Conservation (phyloP, 2,113 vertebrate species). For the Pseudorhombus dupliciocellatus region DNA sequence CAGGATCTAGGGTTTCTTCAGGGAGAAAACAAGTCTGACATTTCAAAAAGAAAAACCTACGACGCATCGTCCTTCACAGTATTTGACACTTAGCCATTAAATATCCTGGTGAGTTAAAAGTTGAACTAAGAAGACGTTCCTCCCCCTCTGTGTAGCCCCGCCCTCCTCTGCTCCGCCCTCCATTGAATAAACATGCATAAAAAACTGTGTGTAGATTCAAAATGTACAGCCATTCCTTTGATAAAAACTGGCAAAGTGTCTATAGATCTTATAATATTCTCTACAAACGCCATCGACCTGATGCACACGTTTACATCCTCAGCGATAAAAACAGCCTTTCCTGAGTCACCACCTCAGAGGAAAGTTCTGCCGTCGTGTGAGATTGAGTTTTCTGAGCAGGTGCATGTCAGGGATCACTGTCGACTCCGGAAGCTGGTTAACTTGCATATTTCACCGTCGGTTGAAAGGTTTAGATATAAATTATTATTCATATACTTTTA, state of each 20-base stretch:
- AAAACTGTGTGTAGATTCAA: slow-evolving; percentile 51
- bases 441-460: slow-evolving; percentile 59
- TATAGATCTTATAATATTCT: slow-evolving; percentile 34
- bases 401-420: not conserved
- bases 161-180: not conserved
- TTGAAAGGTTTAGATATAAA: slow-evolving; percentile 48
- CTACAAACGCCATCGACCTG: slow-evolving; percentile 35
- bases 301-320: not conserved
- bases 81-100: too few species aligned
- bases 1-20: too few species aligned
- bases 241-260: slow-evolving; percentile 47
- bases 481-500: slow-evolving; percentile 26
- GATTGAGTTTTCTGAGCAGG: not conserved
- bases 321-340: slow-evolving; percentile 6
- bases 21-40: too few species aligned
- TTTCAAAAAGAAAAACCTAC: too few species aligned
- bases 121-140: slow-evolving; percentile 10
- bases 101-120: not conserved
- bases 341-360: not conserved
- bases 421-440: not conserved
- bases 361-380: not conserved
- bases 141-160: not conserved
- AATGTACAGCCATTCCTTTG: slow-evolving; percentile 31
- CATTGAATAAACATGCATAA: slow-evolving; percentile 44
- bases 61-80: too few species aligned